These are phyloP conservation scores for Opisthograptis luteolata DNA, from an alignment of 2,888 invertebrate genomes.

Conservation along the genomic window DNA sequence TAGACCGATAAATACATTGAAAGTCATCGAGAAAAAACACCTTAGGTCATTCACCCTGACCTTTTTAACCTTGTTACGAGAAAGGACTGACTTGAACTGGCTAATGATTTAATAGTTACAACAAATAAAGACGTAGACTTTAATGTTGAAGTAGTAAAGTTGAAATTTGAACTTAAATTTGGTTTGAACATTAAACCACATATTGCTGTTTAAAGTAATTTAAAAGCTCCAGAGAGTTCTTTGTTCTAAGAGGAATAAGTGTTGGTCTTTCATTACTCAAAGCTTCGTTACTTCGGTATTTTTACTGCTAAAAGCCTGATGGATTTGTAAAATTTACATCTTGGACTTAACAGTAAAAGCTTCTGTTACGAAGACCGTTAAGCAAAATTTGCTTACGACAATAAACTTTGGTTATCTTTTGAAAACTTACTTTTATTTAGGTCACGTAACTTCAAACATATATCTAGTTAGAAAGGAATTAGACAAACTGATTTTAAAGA, in stretches of 20 bases:
- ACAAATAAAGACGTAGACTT: constrained; percentile 17
- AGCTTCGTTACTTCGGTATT: constrained; percentile 5
- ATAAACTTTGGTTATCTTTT: not conserved
- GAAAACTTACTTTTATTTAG: not conserved
- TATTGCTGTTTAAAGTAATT: constrained; percentile 63
- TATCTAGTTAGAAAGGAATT: too few species aligned
- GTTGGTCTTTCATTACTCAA: constrained; percentile 23
- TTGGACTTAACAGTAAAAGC: not conserved
- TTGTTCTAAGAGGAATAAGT: constrained; percentile 56
- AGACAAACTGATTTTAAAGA: too few species aligned
- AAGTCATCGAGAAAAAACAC: constrained; percentile 51
- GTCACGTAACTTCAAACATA: too few species aligned
- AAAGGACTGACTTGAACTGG: constrained; percentile 63
- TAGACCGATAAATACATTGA: constrained; percentile 50
- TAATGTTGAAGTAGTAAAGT: constrained; percentile 29
- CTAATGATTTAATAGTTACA: constrained; percentile 58
- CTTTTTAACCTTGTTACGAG: constrained; percentile 69
- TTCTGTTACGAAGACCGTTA: not conserved
- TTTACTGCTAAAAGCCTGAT: constrained; percentile 8
- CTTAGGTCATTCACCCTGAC: constrained; percentile 69
- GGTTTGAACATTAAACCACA: constrained; percentile 56
- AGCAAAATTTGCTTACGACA: too few species aligned
- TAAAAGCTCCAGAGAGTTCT: constrained; percentile 65
- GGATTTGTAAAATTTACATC: constrained; percentile 5
- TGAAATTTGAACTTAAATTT: constrained; percentile 25